Percentiles rank a stretch among this genome's conserved stretches.
These are phyloP conservation scores for Drosophila persimilis DNA, from an alignment of 1,140 invertebrate genomes.

Conservation along the genomic window DNA sequence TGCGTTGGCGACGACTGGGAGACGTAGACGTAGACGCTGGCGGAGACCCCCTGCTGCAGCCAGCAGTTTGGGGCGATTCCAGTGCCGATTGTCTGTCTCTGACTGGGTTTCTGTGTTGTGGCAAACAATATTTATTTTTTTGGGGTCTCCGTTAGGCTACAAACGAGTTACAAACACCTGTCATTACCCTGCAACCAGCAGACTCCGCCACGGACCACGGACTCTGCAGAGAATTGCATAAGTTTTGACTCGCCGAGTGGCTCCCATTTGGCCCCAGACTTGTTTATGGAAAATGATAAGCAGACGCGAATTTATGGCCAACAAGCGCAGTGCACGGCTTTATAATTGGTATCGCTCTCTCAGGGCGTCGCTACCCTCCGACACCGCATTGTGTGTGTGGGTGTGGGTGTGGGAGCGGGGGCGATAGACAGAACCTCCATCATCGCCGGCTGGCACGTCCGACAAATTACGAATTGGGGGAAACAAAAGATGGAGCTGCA, in stretches of 20 bases:
- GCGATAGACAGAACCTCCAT: constrained; percentile 37
- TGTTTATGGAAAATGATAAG: constrained; percentile 82
- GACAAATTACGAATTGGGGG: constrained; percentile 46
- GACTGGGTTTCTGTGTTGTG: constrained; percentile 25
- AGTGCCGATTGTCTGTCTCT: constrained; percentile 57
- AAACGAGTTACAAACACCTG: constrained; percentile 81
- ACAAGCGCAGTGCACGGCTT: constrained; percentile 61
- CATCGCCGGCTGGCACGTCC: constrained; percentile 23
- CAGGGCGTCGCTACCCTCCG: constrained; percentile 8
- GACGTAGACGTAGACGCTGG: constrained; percentile 8
- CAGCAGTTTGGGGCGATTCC: constrained; percentile 42
- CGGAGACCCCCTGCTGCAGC: constrained; percentile 26
- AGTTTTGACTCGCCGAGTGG: constrained; percentile 39
- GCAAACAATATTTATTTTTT: constrained; percentile 33
- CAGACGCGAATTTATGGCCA: constrained; percentile 75
- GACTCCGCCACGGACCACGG: constrained; percentile 27
- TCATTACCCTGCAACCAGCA: constrained; percentile 66
- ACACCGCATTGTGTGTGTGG: not conserved
- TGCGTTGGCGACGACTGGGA: constrained; percentile 69
- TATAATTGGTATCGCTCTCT: constrained; percentile 68
- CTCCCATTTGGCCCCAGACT: constrained; percentile 63
- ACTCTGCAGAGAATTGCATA: constrained; percentile 69
- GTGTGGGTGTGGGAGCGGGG: constrained; percentile 20
- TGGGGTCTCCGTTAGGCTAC: constrained; percentile 60
- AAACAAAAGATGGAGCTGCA: constrained; percentile 61